phyloP scores from a whole-genome alignment of 2,113 vertebrate species.

The Upupa epops region DNA sequence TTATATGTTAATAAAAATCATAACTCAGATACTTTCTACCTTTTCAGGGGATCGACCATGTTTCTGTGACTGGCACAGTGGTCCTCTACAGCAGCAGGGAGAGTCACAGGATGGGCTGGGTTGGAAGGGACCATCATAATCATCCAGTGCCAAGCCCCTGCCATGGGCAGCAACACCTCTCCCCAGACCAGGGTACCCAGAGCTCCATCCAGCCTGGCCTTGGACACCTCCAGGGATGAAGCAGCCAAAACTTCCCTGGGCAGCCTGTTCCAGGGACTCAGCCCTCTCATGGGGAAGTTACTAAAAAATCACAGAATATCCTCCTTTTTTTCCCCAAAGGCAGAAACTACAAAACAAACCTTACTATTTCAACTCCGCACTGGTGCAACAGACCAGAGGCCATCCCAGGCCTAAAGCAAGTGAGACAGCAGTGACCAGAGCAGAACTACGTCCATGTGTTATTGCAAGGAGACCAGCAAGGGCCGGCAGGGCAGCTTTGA shows the following conservation, averaged over 20 bases:
- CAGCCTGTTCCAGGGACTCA: too few relatives aligned
- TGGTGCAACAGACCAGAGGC: neutral
- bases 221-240: too few relatives aligned
- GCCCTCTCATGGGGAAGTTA: neutral
- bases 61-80: neutral
- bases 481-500: neutral
- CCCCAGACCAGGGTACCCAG: too few relatives aligned
- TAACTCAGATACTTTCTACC: neutral
- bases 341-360: neutral
- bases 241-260: too few relatives aligned
- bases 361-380: rapidly evolving
- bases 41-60: neutral
- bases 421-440: neutral
- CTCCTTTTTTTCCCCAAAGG: neutral
- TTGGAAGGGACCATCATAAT: too few relatives aligned
- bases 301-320: neutral
- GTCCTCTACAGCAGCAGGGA: neutral
- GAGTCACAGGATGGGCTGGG: neutral
- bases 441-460: neutral
- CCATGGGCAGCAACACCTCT: too few relatives aligned
- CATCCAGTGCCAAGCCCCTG: too few relatives aligned
- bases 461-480: neutral
- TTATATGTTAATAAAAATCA: neutral
- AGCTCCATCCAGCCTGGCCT: too few relatives aligned
- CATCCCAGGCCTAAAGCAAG: neutral